Evolutionary conservation across 2,888 invertebrate genomes (phyloP), one percentile per base, ranked within the genome.

Genomic region (Rhogogaster chlorosoma): DNA sequence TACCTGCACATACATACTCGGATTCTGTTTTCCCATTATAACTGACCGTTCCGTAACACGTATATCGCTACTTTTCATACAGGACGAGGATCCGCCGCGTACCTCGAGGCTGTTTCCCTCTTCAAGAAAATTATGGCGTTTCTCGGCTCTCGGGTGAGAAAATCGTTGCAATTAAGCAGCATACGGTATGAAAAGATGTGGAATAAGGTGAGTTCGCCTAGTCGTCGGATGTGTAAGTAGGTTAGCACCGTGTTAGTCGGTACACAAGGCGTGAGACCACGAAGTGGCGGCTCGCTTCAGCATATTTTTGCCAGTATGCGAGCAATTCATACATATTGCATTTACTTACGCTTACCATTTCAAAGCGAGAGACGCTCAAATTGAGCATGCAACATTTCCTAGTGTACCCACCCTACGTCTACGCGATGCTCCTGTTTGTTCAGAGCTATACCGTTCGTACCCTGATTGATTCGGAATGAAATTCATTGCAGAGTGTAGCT

Each of bases 311-410:
- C 80, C 0, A 61, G 57, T 80, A 80, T 61, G 61, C 77, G 36
- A 57, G 80, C 80, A 61, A 61, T 80, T 80, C 61, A 57, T 80
- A 80, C 80, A 80, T 80, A 80, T 80, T 80, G 80, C 80, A 80
- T 80, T 80, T 80, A 80, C 80, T 61, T 29, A 26, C 38, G 80
- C 61, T 80, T 61, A 61, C 80, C 80, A 80, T 80, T 80, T 80
- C 80, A 80, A 80, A 80, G 80, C 80, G 36, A 49, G 77, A 53
- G 77, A 80, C 57, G 49, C 38, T 61, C 61, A 61, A n/a, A n/a
- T 80, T 80, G n/a, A 80, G 61, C 80, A 57, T 80, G 26, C 57
- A 80, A 61, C 80, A 80, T 61, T 80, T 80, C 61, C 61, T 22
- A 36, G 36, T 38, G 10, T 80, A 80, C 22, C n/a, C 53, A 64